A percentile compares a stretch with the other conserved stretches of the same genome.
Conservation (phyloP, 2,888 invertebrate genomes). For the Spisula solida region DNA sequence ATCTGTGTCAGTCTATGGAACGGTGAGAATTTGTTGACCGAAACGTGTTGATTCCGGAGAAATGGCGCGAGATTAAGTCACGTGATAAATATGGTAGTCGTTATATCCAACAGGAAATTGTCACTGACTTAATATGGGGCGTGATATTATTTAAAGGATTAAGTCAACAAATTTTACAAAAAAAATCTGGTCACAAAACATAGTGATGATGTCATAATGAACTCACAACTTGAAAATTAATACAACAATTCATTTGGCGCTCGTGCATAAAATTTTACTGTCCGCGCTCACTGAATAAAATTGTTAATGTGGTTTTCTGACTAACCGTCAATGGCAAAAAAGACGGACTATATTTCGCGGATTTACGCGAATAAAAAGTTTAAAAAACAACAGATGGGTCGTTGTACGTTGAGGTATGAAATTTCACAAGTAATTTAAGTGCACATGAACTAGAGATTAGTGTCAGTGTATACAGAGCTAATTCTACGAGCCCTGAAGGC, state of each 20-base stretch:
- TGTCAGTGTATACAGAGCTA: slow-evolving; percentile 27
- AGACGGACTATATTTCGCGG: neutral
- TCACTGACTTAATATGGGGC: neutral
- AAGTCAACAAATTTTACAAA: neutral
- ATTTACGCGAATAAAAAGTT: neutral
- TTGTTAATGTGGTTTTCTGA: neutral
- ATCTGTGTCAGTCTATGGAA: slow-evolving; percentile 5
- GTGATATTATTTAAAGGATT: neutral
- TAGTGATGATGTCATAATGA: neutral
- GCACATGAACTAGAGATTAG: slow-evolving; percentile 21
- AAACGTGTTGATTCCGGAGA: neutral
- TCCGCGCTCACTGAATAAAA: neutral
- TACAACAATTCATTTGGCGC: neutral
- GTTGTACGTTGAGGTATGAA: neutral
- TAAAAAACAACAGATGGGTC: slow-evolving; percentile 17
- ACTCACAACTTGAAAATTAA: neutral
- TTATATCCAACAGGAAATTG: slow-evolving; percentile 10
- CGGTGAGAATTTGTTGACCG: slow-evolving; percentile 7
- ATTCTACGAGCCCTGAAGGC: neutral
- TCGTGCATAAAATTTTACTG: too few relatives aligned
- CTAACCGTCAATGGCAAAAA: neutral
- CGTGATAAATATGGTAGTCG: neutral
- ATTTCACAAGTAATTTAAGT: neutral
- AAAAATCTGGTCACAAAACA: neutral
- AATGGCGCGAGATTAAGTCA: neutral